phyloP scores from a whole-genome alignment of 2,113 vertebrate species.

The Abramis brama region DNA sequence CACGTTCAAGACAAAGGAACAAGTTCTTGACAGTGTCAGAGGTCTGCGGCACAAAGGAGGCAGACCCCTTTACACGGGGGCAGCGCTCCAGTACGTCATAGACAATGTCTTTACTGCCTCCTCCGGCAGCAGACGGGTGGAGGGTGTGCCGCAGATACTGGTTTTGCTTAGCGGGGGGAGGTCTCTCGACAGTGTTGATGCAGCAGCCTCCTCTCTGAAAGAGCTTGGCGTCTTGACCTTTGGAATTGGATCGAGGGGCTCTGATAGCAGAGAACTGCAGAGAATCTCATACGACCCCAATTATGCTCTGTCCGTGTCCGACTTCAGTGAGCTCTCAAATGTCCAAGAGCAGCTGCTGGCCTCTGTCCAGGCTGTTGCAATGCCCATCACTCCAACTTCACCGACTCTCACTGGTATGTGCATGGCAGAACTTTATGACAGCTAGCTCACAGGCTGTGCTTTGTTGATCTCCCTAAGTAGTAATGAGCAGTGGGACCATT shows the following conservation, averaged over 20 bases:
- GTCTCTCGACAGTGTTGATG: constrained; percentile 53
- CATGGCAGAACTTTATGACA: not conserved
- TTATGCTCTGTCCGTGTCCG: constrained; percentile 54
- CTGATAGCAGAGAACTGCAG: constrained; percentile 65
- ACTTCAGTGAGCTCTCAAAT: constrained; percentile 57
- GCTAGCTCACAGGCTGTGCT: not conserved
- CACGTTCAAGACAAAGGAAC: constrained; percentile 53
- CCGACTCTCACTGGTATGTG: constrained; percentile 24
- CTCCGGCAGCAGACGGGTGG: constrained; percentile 69
- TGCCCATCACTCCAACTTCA: not conserved
- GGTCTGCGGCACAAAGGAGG: constrained; percentile 57
- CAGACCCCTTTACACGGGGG: constrained; percentile 75
- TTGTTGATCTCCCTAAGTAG: not conserved
- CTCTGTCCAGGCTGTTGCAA: not conserved
- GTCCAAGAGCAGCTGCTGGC: constrained; percentile 49
- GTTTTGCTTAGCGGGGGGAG: constrained; percentile 57
- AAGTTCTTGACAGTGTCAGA: constrained; percentile 40
- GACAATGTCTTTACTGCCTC: constrained; percentile 74
- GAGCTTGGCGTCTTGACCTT: constrained; percentile 57
- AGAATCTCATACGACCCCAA: constrained; percentile 55
- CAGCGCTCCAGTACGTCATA: constrained; percentile 69
- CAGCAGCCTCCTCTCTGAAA: constrained; percentile 54
- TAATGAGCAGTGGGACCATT: not conserved
- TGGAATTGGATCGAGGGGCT: constrained; percentile 51
- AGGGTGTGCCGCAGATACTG: constrained; percentile 58